A percentile compares a stretch with the other conserved stretches of the same genome.
These are phyloP conservation scores for Pogona vitticeps DNA, from an alignment of 2,113 vertebrate genomes.

Conservation along the genomic window DNA sequence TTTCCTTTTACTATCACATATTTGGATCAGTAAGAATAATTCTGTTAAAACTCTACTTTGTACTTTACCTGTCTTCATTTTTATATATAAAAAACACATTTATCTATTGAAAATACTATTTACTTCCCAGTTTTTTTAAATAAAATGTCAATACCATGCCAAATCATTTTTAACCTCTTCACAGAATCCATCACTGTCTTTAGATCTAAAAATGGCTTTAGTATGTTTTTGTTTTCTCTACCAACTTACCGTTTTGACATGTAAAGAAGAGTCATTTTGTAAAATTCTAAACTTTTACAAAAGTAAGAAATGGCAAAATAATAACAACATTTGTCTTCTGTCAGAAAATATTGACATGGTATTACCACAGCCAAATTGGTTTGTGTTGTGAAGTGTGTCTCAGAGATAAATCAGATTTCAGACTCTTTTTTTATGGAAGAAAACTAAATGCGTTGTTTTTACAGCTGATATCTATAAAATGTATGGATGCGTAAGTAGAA, in stretches of 20 bases:
- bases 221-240: slow-evolving; percentile 54
- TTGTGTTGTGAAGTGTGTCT: slow-evolving; percentile 93
- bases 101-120: slow-evolving; percentile 59
- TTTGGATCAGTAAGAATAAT: slow-evolving; percentile 37
- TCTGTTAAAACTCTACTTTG: neutral
- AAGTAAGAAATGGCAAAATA: slow-evolving; percentile 91
- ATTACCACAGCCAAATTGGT: slow-evolving; percentile 93
- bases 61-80: slow-evolving; percentile 16
- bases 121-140: slow-evolving; percentile 51
- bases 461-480: slow-evolving; percentile 62
- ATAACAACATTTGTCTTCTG: slow-evolving; percentile 98
- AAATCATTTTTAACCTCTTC: slow-evolving; percentile 63
- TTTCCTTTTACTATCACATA: slow-evolving; percentile 39
- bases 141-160: slow-evolving; percentile 56
- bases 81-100: slow-evolving; percentile 48
- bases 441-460: slow-evolving; percentile 69
- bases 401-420: slow-evolving; percentile 84
- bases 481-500: slow-evolving; percentile 40
- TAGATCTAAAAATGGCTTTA: slow-evolving; percentile 61
- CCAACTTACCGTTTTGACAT: slow-evolving; percentile 76
- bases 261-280: slow-evolving; percentile 80
- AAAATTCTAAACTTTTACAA: slow-evolving; percentile 84
- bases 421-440: slow-evolving; percentile 64
- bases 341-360: slow-evolving; percentile 90
- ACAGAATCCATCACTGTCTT: slow-evolving; percentile 68